Percentiles rank a stretch among this genome's conserved stretches.
Conservation (phyloP, 2,888 invertebrate species). For the Agrilus mali region DNA sequence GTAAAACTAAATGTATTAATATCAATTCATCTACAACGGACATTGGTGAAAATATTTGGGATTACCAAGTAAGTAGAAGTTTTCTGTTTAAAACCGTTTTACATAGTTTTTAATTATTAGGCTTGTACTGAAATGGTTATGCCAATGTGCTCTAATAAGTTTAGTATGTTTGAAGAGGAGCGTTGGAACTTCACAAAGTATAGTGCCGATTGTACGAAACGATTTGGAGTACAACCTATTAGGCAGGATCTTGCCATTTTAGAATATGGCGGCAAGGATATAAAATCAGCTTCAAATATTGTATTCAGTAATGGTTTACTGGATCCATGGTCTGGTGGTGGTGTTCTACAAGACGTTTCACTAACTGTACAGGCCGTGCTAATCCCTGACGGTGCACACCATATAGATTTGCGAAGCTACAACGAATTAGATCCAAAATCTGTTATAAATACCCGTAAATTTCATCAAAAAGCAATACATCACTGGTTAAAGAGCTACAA, state of each 20-base stretch:
- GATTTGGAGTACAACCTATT: conserved; percentile 56
- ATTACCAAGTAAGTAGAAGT: conserved; percentile 52
- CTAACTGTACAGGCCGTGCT: conserved; percentile 53
- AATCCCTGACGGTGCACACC: conserved; percentile 76
- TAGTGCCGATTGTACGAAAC: conserved; percentile 53
- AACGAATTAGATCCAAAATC: conserved; percentile 52
- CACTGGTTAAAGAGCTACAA: conserved; percentile 40
- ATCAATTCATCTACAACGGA: conserved; percentile 43
- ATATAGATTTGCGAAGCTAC: conserved; percentile 62
- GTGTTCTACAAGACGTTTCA: conserved; percentile 58
- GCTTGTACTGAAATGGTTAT: conserved; percentile 95
- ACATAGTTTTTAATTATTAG: conserved; percentile 32
- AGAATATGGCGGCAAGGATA: conserved; percentile 69
- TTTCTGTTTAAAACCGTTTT: neutral
- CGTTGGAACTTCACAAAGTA: conserved; percentile 61
- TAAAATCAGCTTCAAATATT: conserved; percentile 55
- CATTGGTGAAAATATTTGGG: conserved; percentile 64
- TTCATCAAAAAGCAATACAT: conserved; percentile 47
- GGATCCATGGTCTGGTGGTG: conserved; percentile 83
- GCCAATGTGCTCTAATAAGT: conserved; percentile 66
- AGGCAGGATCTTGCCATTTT: conserved; percentile 46
- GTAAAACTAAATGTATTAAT: conserved; percentile 54
- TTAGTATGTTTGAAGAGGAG: conserved; percentile 72
- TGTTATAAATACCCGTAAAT: conserved; percentile 47
- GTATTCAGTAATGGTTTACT: conserved; percentile 74